Evolutionary conservation across 2,888 invertebrate genomes (phyloP), one percentile per base, ranked within the genome.

Genomic region (Copidosoma aretas): DNA sequence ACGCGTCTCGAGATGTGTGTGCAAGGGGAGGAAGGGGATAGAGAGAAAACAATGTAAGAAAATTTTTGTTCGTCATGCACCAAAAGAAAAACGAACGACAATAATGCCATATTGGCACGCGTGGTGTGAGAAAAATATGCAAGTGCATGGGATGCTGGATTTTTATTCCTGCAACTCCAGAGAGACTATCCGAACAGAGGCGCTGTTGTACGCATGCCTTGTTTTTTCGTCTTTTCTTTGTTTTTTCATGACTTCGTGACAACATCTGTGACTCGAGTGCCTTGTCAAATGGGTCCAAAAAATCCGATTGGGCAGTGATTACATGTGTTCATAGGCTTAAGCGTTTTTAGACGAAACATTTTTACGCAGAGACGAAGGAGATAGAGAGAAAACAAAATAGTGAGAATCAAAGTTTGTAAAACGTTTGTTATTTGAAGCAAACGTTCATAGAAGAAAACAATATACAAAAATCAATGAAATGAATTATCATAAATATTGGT

Each of bases 301-400:
- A 79, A 79, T 80, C 81, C 80, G 81, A 83, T 81, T 80, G 82
- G 83, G 83, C 82, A 83, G 84, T 83, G 82, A 84, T 83, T 82
- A 82, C 81, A 84, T 84, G 83, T 84, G 84, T 84, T 84, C 83
- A 83, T 84, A 84, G 83, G 78, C 78, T 82, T 83, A 83, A 84
- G 83, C 75, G 77, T 77, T 73, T 76, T 78, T 76, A 77, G 75
- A 76, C 43, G 68, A 67, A 70, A 67, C 68, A 67, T 62, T 69
- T 51, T 68, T 32, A 32, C 32, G 32, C 32, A 32, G 43, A 57
- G 22, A 25, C 19, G 51, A 67, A 41, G 61, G 53, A 67, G 64
- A 64, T 60, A 70, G 54, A 52, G 10, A 52, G 32, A 52, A n/a
- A 52, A 52, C 21, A 19, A 19, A 19, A 22, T 52, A 52, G 19